Evolutionary conservation across 1,140 invertebrate genomes (phyloP).

Genomic region (Sitophilus oryzae): DNA sequence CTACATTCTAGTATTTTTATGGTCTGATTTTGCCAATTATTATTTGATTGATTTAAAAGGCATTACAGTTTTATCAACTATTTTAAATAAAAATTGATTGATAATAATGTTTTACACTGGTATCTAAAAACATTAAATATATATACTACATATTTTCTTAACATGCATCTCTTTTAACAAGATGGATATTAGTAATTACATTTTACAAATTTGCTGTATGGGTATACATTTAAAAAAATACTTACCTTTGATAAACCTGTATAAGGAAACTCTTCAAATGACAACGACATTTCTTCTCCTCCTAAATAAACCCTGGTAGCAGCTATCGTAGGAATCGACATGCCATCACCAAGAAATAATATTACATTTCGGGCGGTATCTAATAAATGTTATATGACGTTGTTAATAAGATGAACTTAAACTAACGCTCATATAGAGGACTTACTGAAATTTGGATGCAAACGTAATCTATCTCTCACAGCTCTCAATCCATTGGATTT

Average conservation of each 20-base stretch:
- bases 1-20: too few relatives aligned
- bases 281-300: slow-evolving; percentile 62
- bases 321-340: slow-evolving; percentile 69
- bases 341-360: slow-evolving; percentile 75
- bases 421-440: background rate
- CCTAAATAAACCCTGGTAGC: slow-evolving; percentile 64
- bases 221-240: too few relatives aligned
- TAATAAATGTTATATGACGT: slow-evolving; percentile 6
- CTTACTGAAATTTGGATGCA: slow-evolving; percentile 27
- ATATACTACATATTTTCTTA: too few relatives aligned
- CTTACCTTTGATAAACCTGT: slow-evolving; percentile 66
- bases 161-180: too few relatives aligned
- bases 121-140: too few relatives aligned
- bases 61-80: too few relatives aligned
- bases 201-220: too few relatives aligned
- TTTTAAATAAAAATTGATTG: too few relatives aligned
- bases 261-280: slow-evolving; percentile 73
- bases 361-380: slow-evolving; percentile 66
- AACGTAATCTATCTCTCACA: slow-evolving; percentile 16
- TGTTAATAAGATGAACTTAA: background rate
- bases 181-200: too few relatives aligned
- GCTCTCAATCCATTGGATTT: slow-evolving; percentile 14
- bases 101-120: too few relatives aligned
- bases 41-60: too few relatives aligned
- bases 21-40: too few relatives aligned